A percentile compares a stretch with the other conserved stretches of the same genome.
Evolutionary conservation across 2,888 invertebrate species (phyloP).

Genomic region (Stenodema calcarata): DNA sequence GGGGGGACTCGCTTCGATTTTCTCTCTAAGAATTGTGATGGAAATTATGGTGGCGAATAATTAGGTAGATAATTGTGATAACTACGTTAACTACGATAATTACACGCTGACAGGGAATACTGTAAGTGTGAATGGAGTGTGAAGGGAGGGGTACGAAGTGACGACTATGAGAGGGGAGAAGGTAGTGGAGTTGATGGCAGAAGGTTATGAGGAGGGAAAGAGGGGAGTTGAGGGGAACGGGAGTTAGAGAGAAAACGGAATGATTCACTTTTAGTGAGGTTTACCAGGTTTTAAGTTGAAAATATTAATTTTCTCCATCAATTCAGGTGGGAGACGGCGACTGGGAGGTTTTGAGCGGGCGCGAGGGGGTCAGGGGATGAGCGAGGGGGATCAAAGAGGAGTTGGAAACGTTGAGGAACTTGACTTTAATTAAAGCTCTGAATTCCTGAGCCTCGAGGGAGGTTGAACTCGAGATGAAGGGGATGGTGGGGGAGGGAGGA

Average conservation of each 20-base stretch:
- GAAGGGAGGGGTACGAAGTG: no score
- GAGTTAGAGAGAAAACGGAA: background rate
- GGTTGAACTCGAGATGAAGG: background rate
- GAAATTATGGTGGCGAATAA: no score
- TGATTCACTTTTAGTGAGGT: conserved; percentile 21
- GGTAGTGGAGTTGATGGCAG: no score
- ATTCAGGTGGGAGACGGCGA: conserved; percentile 19
- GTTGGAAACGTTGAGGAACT: conserved; percentile 42
- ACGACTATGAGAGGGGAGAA: no score
- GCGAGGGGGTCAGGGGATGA: background rate
- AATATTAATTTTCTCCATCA: conserved; percentile 46
- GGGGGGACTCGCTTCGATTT: no score
- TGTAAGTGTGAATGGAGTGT: no score
- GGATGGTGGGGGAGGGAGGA: background rate
- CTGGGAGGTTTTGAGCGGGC: no score
- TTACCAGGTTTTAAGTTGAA: conserved; percentile 33
- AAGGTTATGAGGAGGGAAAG: background rate
- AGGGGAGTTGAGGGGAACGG: background rate
- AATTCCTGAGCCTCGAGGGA: conserved; percentile 21
- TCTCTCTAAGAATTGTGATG: no score
- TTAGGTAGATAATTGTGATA: no score
- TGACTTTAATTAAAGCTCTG: conserved; percentile 47
- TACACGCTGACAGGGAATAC: no score
- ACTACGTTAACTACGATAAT: no score
- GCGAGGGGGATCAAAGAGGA: conserved; percentile 41